Percentiles rank a stretch among this genome's conserved stretches.
Conservation (phyloP, 1,140 invertebrate species). For the Drosophila willistoni region DNA sequence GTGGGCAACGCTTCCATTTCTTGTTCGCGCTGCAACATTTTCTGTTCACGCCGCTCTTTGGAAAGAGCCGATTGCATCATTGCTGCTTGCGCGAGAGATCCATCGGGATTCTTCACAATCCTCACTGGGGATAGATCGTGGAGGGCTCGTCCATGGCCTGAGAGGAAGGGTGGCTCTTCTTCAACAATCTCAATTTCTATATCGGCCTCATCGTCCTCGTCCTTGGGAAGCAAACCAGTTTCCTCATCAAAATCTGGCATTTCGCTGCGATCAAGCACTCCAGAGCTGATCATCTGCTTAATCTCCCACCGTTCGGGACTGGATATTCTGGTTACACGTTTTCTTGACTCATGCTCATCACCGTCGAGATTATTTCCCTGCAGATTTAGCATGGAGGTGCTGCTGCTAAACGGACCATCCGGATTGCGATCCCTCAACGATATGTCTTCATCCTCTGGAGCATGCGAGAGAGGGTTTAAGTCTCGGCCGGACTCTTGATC, state of each 20-base stretch:
- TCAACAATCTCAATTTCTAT: constrained; percentile 99
- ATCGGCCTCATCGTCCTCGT: constrained; percentile 97
- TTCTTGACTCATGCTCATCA: constrained; percentile 90
- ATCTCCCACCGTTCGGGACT: constrained; percentile 98
- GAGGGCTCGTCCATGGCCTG: constrained; percentile 93
- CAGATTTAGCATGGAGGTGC: constrained; percentile 87
- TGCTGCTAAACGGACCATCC: constrained; percentile 87
- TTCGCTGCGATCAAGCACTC: constrained; percentile 93
- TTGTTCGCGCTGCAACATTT: constrained; percentile 95
- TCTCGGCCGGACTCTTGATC: constrained; percentile 97
- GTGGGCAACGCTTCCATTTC: constrained; percentile 94
- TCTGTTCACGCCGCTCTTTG: constrained; percentile 97
- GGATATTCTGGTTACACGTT: constrained; percentile 95
- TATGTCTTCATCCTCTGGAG: constrained; percentile 85
- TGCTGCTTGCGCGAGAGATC: constrained; percentile 95
- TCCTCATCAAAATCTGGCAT: constrained; percentile 96
- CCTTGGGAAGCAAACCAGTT: constrained; percentile 91
- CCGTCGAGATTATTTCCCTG: constrained; percentile 87
- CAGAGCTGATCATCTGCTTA: constrained; percentile 94
- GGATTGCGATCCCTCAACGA: constrained; percentile 92
- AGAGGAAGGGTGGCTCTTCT: constrained; percentile 98
- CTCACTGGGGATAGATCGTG: constrained; percentile 97
- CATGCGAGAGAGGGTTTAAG: constrained; percentile 92
- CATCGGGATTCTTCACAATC: constrained; percentile 99
- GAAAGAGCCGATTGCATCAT: constrained; percentile 99